Percentiles rank a stretch among this genome's conserved stretches.
Evolutionary conservation across 2,113 vertebrate genomes (phyloP).

Genomic region (Cavia porcellus): DNA sequence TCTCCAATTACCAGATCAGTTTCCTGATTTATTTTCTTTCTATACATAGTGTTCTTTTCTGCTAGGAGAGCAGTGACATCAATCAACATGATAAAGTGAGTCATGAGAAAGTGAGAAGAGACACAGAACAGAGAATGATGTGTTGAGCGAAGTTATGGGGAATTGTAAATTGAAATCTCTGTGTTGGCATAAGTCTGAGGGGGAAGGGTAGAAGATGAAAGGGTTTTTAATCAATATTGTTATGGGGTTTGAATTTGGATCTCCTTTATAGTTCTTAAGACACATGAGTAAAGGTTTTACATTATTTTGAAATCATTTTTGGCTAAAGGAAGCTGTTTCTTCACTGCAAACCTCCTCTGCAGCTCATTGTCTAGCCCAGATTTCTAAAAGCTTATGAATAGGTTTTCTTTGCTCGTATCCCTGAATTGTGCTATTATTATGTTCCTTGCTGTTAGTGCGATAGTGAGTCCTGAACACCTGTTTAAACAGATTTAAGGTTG

Average conservation of each 20-base stretch:
- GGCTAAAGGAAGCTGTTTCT: constrained; percentile 28
- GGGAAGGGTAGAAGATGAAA: not conserved
- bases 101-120: not conserved
- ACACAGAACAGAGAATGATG: not conserved
- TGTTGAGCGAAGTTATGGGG: not conserved
- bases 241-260: constrained; percentile 55
- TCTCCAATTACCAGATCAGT: not conserved
- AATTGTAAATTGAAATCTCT: not conserved
- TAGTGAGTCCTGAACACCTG: not conserved
- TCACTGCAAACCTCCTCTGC: constrained; percentile 8
- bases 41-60: constrained; percentile 21
- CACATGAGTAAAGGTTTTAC: not conserved
- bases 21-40: constrained; percentile 18
- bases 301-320: constrained; percentile 49
- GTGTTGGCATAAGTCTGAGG: not conserved
- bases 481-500: constrained; percentile 59
- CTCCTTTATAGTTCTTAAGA: constrained; percentile 46
- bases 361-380: not conserved
- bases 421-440: constrained; percentile 19
- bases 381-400: not conserved
- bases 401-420: not conserved
- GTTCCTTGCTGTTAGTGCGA: constrained; percentile 4
- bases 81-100: not conserved
- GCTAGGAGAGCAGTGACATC: not conserved
- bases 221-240: constrained; percentile 14